phyloP scores from a whole-genome alignment of 2,888 invertebrate genomes.

The Meteorus colon region DNA sequence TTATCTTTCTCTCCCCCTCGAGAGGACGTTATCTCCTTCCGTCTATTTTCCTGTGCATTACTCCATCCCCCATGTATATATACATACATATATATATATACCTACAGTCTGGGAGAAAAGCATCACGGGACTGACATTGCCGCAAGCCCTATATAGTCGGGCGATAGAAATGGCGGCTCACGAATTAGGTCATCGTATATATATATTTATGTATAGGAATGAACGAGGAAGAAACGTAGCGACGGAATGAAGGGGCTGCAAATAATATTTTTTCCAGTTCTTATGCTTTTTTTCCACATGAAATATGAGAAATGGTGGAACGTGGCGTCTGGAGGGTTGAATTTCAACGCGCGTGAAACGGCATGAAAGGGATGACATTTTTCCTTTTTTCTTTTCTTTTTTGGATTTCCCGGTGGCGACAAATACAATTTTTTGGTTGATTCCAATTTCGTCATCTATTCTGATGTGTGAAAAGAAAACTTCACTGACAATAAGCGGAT shows the following conservation, averaged over 20 bases:
- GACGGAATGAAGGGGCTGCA: neutral
- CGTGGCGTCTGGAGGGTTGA: constrained; percentile 15
- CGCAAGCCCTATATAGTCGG: constrained; percentile 20
- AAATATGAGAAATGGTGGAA: constrained; percentile 21
- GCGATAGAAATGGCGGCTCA: constrained; percentile 36
- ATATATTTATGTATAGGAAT: neutral
- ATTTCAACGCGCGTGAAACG: constrained; percentile 26
- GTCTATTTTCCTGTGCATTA: neutral
- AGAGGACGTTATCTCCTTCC: constrained; percentile 1
- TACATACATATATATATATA: neutral
- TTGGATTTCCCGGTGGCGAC: neutral
- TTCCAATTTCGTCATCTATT: neutral
- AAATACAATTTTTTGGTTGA: constrained; percentile 1
- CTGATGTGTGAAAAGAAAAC: neutral
- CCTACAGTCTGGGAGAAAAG: neutral
- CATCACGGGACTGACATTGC: constrained; percentile 30
- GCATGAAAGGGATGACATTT: constrained; percentile 10
- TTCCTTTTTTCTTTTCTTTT: neutral
- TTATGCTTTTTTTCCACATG: neutral
- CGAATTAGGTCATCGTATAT: constrained; percentile 28
- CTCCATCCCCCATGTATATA: neutral
- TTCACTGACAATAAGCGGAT: neutral
- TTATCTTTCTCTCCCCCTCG: neutral
- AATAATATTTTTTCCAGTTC: neutral
- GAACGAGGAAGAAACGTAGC: constrained; percentile 11